A percentile compares a stretch with the other conserved stretches of the same genome.
Evolutionary conservation across 1,140 invertebrate species (phyloP).

Genomic region (Rhizoglyphus robini): DNA sequence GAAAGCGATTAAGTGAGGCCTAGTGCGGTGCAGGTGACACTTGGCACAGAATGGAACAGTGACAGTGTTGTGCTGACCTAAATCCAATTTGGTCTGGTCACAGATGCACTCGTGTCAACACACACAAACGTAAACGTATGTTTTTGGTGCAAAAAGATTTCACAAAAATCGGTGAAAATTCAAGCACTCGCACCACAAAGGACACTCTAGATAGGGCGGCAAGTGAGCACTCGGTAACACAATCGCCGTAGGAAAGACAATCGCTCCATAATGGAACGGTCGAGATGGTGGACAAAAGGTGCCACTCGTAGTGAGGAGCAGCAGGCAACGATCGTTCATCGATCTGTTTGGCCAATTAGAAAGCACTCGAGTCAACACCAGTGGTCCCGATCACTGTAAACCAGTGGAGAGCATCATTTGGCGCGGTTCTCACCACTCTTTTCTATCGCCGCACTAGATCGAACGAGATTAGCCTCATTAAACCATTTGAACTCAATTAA

Average conservation of each 20-base stretch:
- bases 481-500: no score
- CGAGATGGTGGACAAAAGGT: not conserved
- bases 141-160: slow-evolving; percentile 1
- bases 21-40: no score
- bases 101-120: not conserved
- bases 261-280: not conserved
- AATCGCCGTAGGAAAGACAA: slow-evolving; percentile 8
- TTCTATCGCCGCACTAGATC: no score
- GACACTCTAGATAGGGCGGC: not conserved
- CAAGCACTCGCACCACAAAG: not conserved
- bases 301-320: not conserved
- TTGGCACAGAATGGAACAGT: no score
- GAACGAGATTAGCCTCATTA: no score
- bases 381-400: no score
- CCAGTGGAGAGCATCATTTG: not conserved
- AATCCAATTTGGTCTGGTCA: not conserved
- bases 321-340: not conserved
- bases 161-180: not conserved
- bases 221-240: slow-evolving; percentile 2
- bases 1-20: no score
- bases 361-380: no score
- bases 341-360: no score
- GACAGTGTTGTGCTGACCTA: not conserved
- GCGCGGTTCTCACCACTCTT: not conserved
- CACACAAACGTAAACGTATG: not conserved